Evolutionary conservation across 2,888 invertebrate species (phyloP).

Genomic region (Acanthopleura granulata): DNA sequence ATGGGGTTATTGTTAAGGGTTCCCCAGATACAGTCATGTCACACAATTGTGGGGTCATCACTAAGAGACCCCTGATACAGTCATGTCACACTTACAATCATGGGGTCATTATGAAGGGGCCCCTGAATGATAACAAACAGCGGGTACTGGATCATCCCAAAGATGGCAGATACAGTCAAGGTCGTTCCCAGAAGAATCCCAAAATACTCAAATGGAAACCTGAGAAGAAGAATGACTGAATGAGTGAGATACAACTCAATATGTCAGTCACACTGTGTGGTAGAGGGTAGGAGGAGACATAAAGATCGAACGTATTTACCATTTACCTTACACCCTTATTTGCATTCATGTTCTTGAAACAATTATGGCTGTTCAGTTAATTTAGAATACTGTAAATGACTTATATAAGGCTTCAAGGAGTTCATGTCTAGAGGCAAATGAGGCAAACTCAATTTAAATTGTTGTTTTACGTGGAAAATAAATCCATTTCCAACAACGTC

Average conservation of each 20-base stretch:
- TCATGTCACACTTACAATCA: constrained; percentile 26
- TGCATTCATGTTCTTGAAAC: too few relatives aligned
- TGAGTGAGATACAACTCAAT: too few relatives aligned
- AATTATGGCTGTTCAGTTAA: too few relatives aligned
- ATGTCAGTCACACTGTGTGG: too few relatives aligned
- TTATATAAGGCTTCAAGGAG: too few relatives aligned
- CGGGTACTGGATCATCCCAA: constrained; percentile 42
- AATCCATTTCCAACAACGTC: too few relatives aligned
- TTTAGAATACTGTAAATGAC: too few relatives aligned
- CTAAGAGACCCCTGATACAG: background rate
- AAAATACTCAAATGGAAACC: constrained; percentile 41
- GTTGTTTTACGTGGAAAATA: too few relatives aligned
- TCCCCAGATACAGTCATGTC: too few relatives aligned
- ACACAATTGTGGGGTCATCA: background rate
- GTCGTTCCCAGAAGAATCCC: constrained; percentile 41
- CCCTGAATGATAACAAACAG: constrained; percentile 40
- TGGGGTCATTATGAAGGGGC: constrained; percentile 32
- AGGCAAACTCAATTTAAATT: too few relatives aligned
- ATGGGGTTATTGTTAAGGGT: background rate
- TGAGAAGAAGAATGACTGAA: constrained; percentile 30
- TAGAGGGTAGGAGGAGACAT: background rate
- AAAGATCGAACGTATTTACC: background rate
- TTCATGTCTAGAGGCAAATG: too few relatives aligned
- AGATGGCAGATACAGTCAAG: constrained; percentile 36
- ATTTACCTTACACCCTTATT: background rate